Evolutionary conservation across 2,113 vertebrate genomes (phyloP), one percentile per base, ranked within the genome.

Genomic region (Corvus moneduloides): DNA sequence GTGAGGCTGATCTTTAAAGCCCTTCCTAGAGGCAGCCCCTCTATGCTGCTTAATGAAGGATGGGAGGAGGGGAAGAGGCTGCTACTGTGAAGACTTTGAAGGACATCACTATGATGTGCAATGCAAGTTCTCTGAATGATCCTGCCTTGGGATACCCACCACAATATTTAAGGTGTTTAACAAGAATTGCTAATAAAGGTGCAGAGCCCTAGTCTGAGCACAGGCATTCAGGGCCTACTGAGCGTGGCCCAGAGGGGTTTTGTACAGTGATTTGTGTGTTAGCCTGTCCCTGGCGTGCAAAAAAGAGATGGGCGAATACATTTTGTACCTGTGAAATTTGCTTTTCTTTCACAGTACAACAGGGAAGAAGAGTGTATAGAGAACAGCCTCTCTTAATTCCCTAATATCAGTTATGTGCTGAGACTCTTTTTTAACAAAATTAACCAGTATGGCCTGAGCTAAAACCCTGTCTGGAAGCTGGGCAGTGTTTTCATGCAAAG

Each of bases 401-500:
- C 43, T 67, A 64, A 27, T 71, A 89, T 56, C 30, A 68, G 35
- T 62, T 64, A 63, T 55, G 37, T 51, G 28, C 32, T 56, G 41
- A 77, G 52, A 88, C 78, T 86, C 55, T 77, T 87, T 87, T 86
- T 69, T 67, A 88, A 69, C 21, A 85, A 90, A 93, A 78, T 77
- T 63, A 86, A 41, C 39, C 16, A 48, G 24, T 24, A 8, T 35
- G 59, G 43, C 27, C 72, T 37, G 43, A 66, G 35, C 33, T 86
- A 90, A 89, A 85, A 21, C 23, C 21, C 41, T 62, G 54, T 23
- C 37, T 85, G 21, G 46, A 46, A 87, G 49, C n/a, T 82, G 35
- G 14, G 18, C 56, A 41, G 15, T 30, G 49, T 73, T 79, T 92
- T 76, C 41, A 63, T 22, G 20, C 41, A 73, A 39, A 74, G 32